Base-by-base conservation (phyloP, 2,888 invertebrate species). In the Cataglyphis rosenhaueri region DNA sequence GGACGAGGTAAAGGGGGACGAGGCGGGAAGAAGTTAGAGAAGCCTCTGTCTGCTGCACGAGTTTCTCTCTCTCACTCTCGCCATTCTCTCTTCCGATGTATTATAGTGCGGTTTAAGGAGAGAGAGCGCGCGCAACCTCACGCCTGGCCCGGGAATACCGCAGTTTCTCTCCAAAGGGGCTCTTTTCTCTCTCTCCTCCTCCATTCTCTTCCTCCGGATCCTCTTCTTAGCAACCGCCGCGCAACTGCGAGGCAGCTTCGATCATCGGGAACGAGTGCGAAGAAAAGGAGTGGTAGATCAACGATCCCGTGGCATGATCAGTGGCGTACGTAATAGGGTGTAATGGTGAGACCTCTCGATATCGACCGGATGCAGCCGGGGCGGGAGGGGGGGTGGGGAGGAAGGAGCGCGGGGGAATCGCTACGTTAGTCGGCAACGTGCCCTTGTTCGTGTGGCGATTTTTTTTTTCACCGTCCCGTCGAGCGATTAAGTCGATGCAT, bases 231-330 rank as follows among this genome's bases (percentile, higher is more conserved):
- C 66, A 84, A 70, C 82, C 66, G 75, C 84, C 64, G 82, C 82
- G 78, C 78, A 68, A 75, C 76, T 57, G 78, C 84, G 65, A 68
- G 52, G 82, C 62, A 66, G 52, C 70, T 55, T 35, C 48, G 81
- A 74, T 73, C 62, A 84, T 84, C 64, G 75, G 57, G 65, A 57
- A 64, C 70, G 75, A 84, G 84, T 84, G 84, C 84, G 84, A 84
- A 84, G 81, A 84, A 84, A 82, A 81, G 84, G 84, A 84, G 84
- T 84, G 84, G 84, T 78, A 70, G 70, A 84, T 81, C 81, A 74
- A 70, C 82, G 84, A 84, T 84, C 84, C 84, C 62, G 64, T 62
- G 70, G 73, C 81, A 75, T 62, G 74, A 81, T 83, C 81, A 81
- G 75, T 81, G 83, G 81, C 81, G 71, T 81, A 82, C 75, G 84